Conservation (phyloP, 2,888 invertebrate species). For the Cataglyphis albicans region DNA sequence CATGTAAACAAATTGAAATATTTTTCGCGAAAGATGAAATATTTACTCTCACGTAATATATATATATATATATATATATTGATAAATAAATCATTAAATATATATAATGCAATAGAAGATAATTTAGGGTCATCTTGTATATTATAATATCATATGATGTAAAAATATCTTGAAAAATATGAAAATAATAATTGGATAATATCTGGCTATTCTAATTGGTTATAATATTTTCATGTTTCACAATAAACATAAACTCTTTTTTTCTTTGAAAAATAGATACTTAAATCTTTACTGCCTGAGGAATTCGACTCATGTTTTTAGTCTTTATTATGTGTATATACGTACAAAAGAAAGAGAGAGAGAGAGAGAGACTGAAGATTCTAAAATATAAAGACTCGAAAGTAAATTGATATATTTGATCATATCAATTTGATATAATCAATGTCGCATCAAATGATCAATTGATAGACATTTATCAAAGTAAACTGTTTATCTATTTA, state of each 20-base stretch:
- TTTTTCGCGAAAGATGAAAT: background rate
- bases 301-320: too few relatives aligned
- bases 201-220: background rate
- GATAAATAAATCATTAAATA: conserved; percentile 1
- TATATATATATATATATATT: background rate
- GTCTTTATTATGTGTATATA: too few relatives aligned
- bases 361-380: background rate
- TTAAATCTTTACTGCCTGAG: too few relatives aligned
- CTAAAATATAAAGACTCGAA: background rate
- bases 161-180: background rate
- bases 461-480: background rate
- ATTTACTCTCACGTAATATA: background rate
- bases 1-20: background rate
- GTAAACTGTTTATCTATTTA: background rate
- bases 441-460: too few relatives aligned
- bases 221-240: too few relatives aligned
- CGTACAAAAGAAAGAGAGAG: too few relatives aligned
- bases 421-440: too few relatives aligned
- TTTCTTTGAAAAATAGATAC: too few relatives aligned
- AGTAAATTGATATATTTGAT: background rate
- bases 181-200: too few relatives aligned
- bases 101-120: background rate
- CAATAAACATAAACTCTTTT: too few relatives aligned
- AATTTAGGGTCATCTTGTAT: background rate
- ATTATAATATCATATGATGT: background rate